Conservation (phyloP, 2,797 vertebrate species). For the Ataeniobius toweri region DNA sequence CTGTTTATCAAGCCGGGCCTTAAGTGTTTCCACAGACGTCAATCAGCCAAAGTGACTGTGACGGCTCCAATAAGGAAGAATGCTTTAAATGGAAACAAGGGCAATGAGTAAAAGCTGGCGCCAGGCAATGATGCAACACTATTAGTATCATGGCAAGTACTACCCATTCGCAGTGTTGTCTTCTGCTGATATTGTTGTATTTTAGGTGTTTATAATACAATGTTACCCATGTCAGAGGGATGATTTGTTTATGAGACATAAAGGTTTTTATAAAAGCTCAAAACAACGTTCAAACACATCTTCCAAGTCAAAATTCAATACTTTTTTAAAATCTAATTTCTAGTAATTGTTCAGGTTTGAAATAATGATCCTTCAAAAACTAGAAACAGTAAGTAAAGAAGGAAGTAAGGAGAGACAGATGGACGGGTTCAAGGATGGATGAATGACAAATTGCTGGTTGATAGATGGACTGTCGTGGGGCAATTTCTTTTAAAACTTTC, state of each 20-base stretch:
- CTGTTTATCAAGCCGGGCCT: slow-evolving; percentile 66
- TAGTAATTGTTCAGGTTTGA: neutral
- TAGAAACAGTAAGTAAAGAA: neutral
- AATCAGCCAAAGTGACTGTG: slow-evolving; percentile 77
- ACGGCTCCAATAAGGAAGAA: slow-evolving; percentile 75
- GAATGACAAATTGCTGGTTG: neutral
- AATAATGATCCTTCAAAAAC: too few relatives aligned
- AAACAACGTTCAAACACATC: neutral
- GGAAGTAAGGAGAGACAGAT: neutral
- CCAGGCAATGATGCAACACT: slow-evolving; percentile 17
- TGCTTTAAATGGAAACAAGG: slow-evolving; percentile 68
- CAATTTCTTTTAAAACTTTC: neutral
- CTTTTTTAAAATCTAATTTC: neutral
- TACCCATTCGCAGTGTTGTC: neutral
- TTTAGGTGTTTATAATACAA: slow-evolving; percentile 1
- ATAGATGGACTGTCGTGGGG: too few relatives aligned
- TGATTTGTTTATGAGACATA: neutral
- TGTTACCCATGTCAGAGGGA: neutral
- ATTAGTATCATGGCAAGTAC: neutral
- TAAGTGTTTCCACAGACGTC: slow-evolving; percentile 78
- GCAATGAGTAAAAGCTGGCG: slow-evolving; percentile 36
- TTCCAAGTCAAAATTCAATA: neutral
- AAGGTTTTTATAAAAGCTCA: neutral
- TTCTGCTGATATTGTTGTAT: slow-evolving; percentile 2
- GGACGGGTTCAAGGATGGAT: neutral